A percentile compares a stretch with the other conserved stretches of the same genome.
Evolutionary conservation across 2,888 invertebrate species (phyloP).

Genomic region (Xestia sexstrigata): DNA sequence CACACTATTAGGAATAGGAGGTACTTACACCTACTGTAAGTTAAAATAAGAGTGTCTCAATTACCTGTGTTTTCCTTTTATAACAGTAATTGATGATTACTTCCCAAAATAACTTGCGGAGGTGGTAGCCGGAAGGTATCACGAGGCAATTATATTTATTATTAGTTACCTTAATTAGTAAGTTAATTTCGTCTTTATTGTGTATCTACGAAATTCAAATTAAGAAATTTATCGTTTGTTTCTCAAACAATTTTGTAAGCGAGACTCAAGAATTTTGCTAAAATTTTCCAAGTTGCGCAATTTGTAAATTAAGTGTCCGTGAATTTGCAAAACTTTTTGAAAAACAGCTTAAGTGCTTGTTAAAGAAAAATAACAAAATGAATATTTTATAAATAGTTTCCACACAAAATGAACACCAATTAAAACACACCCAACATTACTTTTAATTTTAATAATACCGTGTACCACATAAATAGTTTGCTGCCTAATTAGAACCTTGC

Average conservation of each 20-base stretch:
- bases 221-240: conserved; percentile 11
- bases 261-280: not conserved
- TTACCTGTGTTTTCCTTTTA: conserved; percentile 2
- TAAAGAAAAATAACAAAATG: not conserved
- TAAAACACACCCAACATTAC: conserved; percentile 20
- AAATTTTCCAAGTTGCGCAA: conserved; percentile 20
- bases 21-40: not conserved
- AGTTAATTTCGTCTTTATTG: conserved; percentile 4
- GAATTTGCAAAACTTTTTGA: conserved; percentile 20
- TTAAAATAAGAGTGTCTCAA: not conserved
- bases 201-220: not conserved
- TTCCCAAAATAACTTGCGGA: conserved; percentile 13
- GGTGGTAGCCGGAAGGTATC: not conserved
- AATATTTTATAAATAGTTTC: not conserved
- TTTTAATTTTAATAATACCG: conserved; percentile 18
- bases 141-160: not conserved
- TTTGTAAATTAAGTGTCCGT: conserved; percentile 7
- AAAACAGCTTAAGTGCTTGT: not conserved
- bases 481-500: conserved; percentile 36
- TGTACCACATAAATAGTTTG: conserved; percentile 25
- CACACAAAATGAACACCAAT: conserved; percentile 6
- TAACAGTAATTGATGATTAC: not conserved
- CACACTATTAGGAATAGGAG: not conserved
- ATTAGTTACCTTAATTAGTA: not conserved
- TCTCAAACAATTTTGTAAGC: conserved; percentile 8